phyloP scores from a whole-genome alignment of 2,797 vertebrate species.

The Macropus fuliginosus region DNA sequence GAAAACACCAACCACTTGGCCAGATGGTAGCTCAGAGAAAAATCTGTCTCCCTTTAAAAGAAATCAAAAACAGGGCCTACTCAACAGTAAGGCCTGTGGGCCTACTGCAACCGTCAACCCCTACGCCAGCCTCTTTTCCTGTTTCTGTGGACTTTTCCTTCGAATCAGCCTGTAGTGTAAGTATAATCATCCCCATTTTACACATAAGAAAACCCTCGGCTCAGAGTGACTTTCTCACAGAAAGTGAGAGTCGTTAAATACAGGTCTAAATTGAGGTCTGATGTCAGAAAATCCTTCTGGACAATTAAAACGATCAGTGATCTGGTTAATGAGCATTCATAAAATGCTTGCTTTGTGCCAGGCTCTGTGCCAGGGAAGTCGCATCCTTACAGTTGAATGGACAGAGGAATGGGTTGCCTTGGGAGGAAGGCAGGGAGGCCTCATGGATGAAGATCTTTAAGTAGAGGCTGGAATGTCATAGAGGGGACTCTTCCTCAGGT shows the following conservation, averaged over 20 bases:
- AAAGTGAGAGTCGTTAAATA: no score
- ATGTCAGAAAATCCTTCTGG: background rate
- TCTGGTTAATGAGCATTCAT: background rate
- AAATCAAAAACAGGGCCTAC: fast-evolving
- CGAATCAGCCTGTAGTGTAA: background rate
- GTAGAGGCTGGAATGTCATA: background rate
- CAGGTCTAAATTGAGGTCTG: background rate
- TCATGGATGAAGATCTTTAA: background rate
- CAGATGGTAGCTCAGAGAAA: constrained; percentile 89
- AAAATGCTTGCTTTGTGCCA: background rate
- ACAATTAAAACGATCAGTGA: background rate
- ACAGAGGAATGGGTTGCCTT: background rate
- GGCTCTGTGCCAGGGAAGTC: background rate
- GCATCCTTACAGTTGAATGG: background rate
- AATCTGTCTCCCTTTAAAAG: constrained; percentile 77
- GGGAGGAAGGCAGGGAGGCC: background rate
- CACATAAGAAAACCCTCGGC: background rate
- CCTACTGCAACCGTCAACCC: background rate
- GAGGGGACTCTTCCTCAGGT: background rate
- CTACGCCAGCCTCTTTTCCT: no score
- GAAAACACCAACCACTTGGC: constrained; percentile 92
- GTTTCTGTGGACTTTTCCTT: background rate
- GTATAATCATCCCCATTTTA: background rate
- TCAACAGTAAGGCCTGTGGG: background rate
- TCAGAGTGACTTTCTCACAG: background rate